These are phyloP conservation scores for Catharus fuscescens DNA, from an alignment of 2,113 vertebrate species.

Conservation along the genomic window DNA sequence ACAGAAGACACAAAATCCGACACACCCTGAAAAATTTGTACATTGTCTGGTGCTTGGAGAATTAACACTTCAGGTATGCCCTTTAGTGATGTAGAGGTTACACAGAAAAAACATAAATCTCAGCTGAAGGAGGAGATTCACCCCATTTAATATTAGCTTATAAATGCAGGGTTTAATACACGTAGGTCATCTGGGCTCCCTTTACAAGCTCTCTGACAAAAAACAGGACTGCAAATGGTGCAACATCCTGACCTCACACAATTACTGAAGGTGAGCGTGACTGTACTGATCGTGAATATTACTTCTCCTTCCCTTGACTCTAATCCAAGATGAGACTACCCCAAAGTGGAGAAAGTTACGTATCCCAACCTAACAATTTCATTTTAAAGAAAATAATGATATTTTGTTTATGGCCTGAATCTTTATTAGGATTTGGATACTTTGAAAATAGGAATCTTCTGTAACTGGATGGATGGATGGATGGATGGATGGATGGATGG, in stretches of 20 bases:
- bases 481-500: neutral
- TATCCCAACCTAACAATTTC: neutral
- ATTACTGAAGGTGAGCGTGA: neutral
- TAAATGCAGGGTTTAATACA: neutral
- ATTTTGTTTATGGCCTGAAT: neutral
- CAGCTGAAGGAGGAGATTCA: neutral
- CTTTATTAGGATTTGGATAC: neutral
- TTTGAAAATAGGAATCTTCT: neutral
- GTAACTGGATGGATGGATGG: neutral
- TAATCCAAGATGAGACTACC: neutral
- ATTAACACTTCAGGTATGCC: neutral
- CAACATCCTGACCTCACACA: neutral
- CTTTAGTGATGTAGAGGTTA: neutral
- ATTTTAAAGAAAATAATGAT: neutral
- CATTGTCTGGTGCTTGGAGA: neutral
- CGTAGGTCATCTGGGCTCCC: neutral
- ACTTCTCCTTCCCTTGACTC: neutral
- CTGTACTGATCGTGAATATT: neutral
- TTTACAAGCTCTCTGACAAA: neutral
- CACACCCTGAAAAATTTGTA: fast-evolving
- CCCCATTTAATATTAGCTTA: neutral
- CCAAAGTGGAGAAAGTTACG: neutral
- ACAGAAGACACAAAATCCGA: neutral
- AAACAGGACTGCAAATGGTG: neutral
- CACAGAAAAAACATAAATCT: neutral